phyloP scores from a whole-genome alignment of 2,888 invertebrate genomes.

The Mimumesa dahlbomi region DNA sequence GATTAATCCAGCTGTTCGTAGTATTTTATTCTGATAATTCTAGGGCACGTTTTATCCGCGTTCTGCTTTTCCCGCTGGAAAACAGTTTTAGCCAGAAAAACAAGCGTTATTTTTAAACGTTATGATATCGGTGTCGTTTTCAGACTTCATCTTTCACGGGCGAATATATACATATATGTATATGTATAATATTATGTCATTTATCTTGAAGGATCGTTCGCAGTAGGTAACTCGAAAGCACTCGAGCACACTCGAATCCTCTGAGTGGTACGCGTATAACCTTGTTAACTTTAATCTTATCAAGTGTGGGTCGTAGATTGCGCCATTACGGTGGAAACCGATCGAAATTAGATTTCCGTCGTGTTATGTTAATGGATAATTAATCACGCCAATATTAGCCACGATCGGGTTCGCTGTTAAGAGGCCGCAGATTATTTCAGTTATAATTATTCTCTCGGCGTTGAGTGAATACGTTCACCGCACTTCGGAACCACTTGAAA shows the following conservation, averaged over 20 bases:
- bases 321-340: slow-evolving; percentile 8
- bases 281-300: slow-evolving; percentile 38
- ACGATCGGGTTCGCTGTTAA: slow-evolving; percentile 15
- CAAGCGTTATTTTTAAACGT: too few species aligned
- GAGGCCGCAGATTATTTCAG: slow-evolving; percentile 42
- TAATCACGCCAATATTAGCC: slow-evolving; percentile 36
- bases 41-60: too few species aligned
- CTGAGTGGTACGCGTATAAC: slow-evolving; percentile 21
- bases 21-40: too few species aligned
- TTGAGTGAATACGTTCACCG: slow-evolving; percentile 35
- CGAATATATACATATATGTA: too few species aligned
- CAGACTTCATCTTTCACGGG: too few species aligned
- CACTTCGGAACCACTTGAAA: slow-evolving; percentile 44
- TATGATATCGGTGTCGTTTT: too few species aligned
- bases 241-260: slow-evolving; percentile 12
- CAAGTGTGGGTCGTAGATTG: slow-evolving; percentile 2
- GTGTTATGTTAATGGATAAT: slow-evolving; percentile 38
- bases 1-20: too few species aligned
- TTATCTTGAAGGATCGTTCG: neutral
- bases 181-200: too few species aligned
- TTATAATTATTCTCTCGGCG: slow-evolving; percentile 43
- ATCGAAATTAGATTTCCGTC: slow-evolving; percentile 39
- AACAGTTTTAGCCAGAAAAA: too few species aligned
- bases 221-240: neutral
- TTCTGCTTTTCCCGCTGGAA: too few species aligned